Conservation (phyloP, 2,888 invertebrate genomes). For the Calliphora vomitoria region DNA sequence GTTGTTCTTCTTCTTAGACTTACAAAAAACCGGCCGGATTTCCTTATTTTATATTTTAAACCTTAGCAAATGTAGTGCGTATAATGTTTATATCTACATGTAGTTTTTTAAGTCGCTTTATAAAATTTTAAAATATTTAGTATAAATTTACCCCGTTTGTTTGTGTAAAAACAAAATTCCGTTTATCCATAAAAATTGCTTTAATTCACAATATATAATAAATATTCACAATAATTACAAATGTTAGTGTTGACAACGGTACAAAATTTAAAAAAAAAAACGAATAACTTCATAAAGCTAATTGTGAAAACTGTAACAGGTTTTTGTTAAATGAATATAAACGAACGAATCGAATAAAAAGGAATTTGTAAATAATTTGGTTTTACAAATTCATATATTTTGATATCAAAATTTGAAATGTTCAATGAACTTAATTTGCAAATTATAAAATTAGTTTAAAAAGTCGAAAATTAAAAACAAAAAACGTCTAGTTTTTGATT, state of each 20-base stretch:
- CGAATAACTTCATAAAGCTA: neutral
- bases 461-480: too few relatives aligned
- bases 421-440: too few relatives aligned
- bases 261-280: neutral
- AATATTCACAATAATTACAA: too few relatives aligned
- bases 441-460: too few relatives aligned
- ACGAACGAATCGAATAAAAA: too few relatives aligned
- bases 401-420: too few relatives aligned
- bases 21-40: neutral
- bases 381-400: too few relatives aligned
- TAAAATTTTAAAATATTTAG: neutral
- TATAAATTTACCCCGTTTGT: neutral
- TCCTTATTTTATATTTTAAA: neutral
- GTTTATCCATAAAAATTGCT: too few relatives aligned
- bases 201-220: too few relatives aligned
- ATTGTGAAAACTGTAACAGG: neutral
- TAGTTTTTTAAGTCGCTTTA: neutral
- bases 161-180: neutral
- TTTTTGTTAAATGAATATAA: neutral
- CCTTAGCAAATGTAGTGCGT: neutral
- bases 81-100: neutral
- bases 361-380: too few relatives aligned
- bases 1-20: constrained; percentile 5
- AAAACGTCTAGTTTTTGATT: too few relatives aligned
- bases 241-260: neutral